Conservation (phyloP, 2,113 vertebrate genomes). For the Pomatostomus ruficeps region DNA sequence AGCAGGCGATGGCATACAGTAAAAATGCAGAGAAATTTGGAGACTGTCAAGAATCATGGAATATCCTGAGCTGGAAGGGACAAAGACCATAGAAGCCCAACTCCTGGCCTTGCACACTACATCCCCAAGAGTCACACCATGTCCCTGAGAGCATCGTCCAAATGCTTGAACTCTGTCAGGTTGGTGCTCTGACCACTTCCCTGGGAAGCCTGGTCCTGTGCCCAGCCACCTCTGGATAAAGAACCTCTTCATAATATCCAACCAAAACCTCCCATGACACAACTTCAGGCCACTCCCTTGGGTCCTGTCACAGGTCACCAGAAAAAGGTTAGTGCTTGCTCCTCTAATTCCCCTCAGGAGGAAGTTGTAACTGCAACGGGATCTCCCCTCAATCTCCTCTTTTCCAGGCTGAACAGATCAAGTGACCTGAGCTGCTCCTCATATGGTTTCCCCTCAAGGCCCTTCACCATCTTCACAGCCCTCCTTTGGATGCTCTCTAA, state of each 20-base stretch:
- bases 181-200: background rate
- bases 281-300: background rate
- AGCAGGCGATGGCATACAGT: background rate
- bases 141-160: background rate
- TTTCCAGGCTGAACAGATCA: background rate
- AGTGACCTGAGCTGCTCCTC: background rate
- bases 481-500: background rate
- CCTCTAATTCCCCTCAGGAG: background rate
- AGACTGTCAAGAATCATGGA: background rate
- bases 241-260: background rate
- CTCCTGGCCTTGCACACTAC: background rate
- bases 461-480: background rate
- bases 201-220: background rate
- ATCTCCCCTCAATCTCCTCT: background rate
- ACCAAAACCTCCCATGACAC: background rate
- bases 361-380: background rate
- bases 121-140: background rate
- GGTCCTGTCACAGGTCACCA: background rate
- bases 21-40: background rate
- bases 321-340: background rate
- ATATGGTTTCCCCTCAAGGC: fast-evolving
- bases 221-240: background rate
- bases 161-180: background rate
- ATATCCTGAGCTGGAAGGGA: background rate
- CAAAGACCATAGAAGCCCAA: background rate